Base-by-base conservation (phyloP, 2,888 invertebrate species). In the Gymnosoma rotundatum region DNA sequence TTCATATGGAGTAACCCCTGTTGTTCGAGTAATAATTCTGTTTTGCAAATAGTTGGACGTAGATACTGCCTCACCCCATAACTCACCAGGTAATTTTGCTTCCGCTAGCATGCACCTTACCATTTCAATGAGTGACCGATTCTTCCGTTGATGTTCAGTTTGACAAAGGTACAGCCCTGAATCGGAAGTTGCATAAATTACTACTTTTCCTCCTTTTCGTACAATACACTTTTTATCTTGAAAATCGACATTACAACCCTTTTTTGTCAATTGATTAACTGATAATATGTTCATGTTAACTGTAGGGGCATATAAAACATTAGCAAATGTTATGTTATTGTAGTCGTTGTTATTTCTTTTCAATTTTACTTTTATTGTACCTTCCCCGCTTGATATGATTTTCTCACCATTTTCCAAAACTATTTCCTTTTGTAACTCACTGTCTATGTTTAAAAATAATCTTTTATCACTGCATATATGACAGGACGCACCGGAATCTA, bases 81-180 rank as follows among this genome's bases (percentile, higher is more conserved):
- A n/a, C n/a, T n/a, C n/a, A n/a, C n/a, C n/a, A n/a, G n/a, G n/a
- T n/a, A n/a, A n/a, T n/a, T n/a, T n/a, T n/a, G n/a, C n/a, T n/a
- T 38, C 38, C 7, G 10, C 25, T 18, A 85, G 58, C 72, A 86
- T 80, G 20, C 86, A 86, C 16, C 82, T 74, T 45, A 78, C 78
- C 66, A 82, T 82, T 70, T 85, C 82, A 54, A 86, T 58, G 1
- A 86, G 50, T 16, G 79, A 76, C 2, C 80, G 73, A 54, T 86
- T 86, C 56, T 83, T 85, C 7, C 80, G 63, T 73, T 20, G 36
- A 5, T 75, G 12, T n/a, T 58, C 12, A 25, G 25, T 21, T 66
- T 75, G 16, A 32, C 32, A 58, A 32, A 58, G 14, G 25, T 58
- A 58, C 58, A 36, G 16, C 16, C 45, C 63, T 18, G 52, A 52